A percentile compares a stretch with the other conserved stretches of the same genome.
Evolutionary conservation across 1,140 invertebrate genomes (phyloP).

Genomic region (Trissolcus basalis): DNA sequence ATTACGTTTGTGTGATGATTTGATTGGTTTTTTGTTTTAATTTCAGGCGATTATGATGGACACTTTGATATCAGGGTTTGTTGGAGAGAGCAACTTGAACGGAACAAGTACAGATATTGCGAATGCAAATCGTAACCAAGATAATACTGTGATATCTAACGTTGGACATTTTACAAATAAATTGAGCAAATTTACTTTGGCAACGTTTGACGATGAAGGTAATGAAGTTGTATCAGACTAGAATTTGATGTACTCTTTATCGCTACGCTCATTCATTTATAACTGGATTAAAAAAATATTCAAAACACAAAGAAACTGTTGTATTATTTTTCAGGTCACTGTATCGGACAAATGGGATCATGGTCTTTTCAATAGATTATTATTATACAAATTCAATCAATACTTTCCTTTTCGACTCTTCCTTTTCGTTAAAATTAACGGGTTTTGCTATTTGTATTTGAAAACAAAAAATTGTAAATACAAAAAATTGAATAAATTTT

Average conservation of each 20-base stretch:
- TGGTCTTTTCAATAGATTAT: constrained; percentile 79
- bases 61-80: constrained; percentile 90
- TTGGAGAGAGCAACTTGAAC: constrained; percentile 82
- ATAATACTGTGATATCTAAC: constrained; percentile 74
- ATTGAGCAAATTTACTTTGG: constrained; percentile 88
- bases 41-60: constrained; percentile 90
- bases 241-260: not conserved
- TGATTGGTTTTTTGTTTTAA: no score
- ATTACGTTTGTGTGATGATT: not conserved
- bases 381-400: not conserved
- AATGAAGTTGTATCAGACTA: constrained; percentile 37
- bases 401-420: not conserved
- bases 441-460: constrained; percentile 16
- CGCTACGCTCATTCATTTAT: no score
- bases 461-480: constrained; percentile 18
- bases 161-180: constrained; percentile 85
- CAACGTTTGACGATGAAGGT: constrained; percentile 92
- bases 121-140: constrained; percentile 68
- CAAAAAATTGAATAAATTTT: constrained; percentile 4
- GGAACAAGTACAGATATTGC: constrained; percentile 62
- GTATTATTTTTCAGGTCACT: constrained; percentile 76
- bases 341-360: constrained; percentile 85
- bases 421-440: constrained; percentile 1
- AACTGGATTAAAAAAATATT: no score
- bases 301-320: not conserved